Base-by-base conservation (phyloP, 1,140 invertebrate genomes). In the Chlorops oryzae region DNA sequence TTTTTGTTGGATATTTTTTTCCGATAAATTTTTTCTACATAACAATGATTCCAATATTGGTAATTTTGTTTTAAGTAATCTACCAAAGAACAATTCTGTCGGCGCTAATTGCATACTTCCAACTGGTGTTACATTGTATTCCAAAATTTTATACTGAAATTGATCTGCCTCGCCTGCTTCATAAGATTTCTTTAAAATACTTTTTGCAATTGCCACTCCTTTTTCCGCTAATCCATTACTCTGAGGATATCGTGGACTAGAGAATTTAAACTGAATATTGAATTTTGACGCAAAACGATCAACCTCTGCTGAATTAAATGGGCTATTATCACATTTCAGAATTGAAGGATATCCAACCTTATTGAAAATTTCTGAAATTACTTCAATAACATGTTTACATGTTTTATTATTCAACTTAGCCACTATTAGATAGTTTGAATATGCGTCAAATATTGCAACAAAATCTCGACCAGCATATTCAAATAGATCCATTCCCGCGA, bases 171-270 rank as follows among this genome's bases (percentile, higher is more conserved):
- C 39, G 43, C 35, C 32, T 13, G 40, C 40, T 24, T 51, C 41
- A 38, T 51, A 44, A 34, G 27, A 51, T 44, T 41, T 18, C n/a
- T 44, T 51, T 15, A 51, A 35, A 37, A 51, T 44, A 41, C 44
- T 51, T 21, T 44, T 43, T 10, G 41, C 49, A 13, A 48, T 52
- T 21, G 38, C 39, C n/a, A 52, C 51, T 15, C 24, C 45, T 34
- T 53, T 48, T 25, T 53, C 51, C 42, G 38, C 45, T 22, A 52
- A 21, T 2, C 45, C 32, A 23, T 47, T 52, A 23, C 35, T 47
- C 28, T 47, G 51, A 13, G 51, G 22, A 43, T 53, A 53, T 17
- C 37, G n/a, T 6, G 46, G 51, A 43, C 39, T 53, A 17, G 39
- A 41, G 25, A 51, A 44, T 28, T 27, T 40, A 40, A 32, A 38